phyloP scores from a whole-genome alignment of 2,888 invertebrate species.

The Alsophila aescularia region DNA sequence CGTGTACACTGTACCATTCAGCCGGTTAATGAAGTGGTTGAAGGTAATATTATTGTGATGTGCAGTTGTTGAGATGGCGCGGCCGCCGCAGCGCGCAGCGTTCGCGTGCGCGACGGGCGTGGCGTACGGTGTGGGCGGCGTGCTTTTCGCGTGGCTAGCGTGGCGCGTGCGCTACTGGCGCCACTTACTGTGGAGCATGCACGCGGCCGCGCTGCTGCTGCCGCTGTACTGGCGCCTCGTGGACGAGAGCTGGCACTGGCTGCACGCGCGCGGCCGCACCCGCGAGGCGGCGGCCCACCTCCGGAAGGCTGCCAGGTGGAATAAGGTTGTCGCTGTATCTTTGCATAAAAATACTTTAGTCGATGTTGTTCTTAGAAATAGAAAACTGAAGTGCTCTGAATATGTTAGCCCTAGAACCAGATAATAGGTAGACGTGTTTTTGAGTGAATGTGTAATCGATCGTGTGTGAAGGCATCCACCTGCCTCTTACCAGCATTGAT shows the following conservation, averaged over 20 bases:
- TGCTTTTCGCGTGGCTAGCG: constrained; percentile 73
- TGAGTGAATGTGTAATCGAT: no score
- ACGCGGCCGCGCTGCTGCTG: constrained; percentile 87
- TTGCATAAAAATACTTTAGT: no score
- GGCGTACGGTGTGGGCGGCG: constrained; percentile 81
- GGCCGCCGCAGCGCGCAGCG: constrained; percentile 66
- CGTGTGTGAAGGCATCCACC: no score
- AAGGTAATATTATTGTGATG: neutral
- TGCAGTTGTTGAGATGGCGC: constrained; percentile 70
- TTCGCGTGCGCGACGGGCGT: constrained; percentile 74
- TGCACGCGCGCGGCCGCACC: constrained; percentile 85
- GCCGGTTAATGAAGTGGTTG: no score
- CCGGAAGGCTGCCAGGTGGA: constrained; percentile 86
- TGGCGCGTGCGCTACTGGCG: constrained; percentile 87
- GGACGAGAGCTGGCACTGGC: constrained; percentile 91
- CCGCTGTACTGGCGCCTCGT: constrained; percentile 87
- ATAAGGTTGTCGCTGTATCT: constrained; percentile 72
- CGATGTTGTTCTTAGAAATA: no score
- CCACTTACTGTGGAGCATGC: constrained; percentile 85
- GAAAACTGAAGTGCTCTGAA: no score
- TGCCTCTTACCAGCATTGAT: no score
- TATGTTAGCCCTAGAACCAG: no score
- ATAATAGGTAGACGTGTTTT: no score
- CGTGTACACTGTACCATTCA: no score
- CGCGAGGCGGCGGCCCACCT: constrained; percentile 84